Evolutionary conservation across 2,113 vertebrate genomes (phyloP), one percentile per base, ranked within the genome.

Genomic region (Gobio gobio): DNA sequence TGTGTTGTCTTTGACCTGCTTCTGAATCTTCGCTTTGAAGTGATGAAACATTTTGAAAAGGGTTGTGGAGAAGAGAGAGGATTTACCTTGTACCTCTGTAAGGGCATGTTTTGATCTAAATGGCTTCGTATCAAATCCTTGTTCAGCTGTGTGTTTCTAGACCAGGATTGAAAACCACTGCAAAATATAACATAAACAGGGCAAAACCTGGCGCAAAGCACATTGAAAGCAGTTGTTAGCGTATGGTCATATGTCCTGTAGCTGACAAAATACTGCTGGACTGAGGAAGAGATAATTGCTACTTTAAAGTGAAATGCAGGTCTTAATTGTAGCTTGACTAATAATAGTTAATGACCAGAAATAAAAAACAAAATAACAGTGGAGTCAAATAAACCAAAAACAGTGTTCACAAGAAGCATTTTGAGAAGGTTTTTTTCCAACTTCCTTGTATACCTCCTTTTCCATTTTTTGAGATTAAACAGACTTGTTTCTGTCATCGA

Each of bases 11-110:
- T 54, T 12, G 36, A 82, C 58, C 58, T 54, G 49, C 64, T 74
- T 72, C 43, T 58, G 36, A 73, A 83, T 43, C 51, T 82, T 51
- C 36, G 5, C 33, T 68, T 82, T 86, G 59, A 75, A 75, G 26
- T 85, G 43, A 80, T 83, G 49, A 83, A 61, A 72, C 82, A 74
- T 74, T 83, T 83, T 20, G 51, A 83, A 83, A 83, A 43, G 29
- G 68, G 40, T 59, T 75, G 33, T 47, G 64, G 56, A 74, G 33
- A 58, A 29, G 33, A 83, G 56, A 59, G 33, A 59, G 68, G 68
- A 47, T 73, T 83, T 74, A 58, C 51, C 13, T 14, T 24, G 36
- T 22, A 58, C 54, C 36, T 73, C 14, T 83, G 82, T 74, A 40
- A 40, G 66, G 81, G 45, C 5, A 68, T 45, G 29, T 72, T 63